Conservation (phyloP, 2,797 vertebrate species). For the Platyrinchus mystaceus region DNA sequence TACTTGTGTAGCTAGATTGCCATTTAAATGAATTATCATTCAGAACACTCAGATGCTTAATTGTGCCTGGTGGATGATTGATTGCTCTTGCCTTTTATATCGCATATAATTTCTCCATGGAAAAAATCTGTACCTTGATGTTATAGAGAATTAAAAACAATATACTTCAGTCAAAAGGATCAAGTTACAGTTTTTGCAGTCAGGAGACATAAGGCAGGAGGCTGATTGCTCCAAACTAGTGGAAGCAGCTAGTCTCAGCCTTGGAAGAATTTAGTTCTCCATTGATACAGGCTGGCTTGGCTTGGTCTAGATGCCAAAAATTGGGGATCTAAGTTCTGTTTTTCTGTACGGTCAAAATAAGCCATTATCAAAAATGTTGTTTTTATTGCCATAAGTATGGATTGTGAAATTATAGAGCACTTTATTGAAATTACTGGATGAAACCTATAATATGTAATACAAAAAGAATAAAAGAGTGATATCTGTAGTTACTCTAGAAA, state of each 20-base stretch:
- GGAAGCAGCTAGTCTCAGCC: background rate
- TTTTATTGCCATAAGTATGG: background rate
- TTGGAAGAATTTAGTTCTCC: background rate
- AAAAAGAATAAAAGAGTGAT: background rate
- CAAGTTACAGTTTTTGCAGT: background rate
- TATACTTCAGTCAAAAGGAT: background rate
- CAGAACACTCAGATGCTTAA: background rate
- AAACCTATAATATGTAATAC: background rate
- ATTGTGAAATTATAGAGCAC: background rate
- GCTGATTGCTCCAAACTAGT: background rate
- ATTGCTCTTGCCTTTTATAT: background rate
- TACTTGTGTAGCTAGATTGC: background rate
- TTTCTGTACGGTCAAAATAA: background rate
- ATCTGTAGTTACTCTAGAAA: background rate
- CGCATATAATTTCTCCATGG: background rate
- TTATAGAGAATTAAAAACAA: background rate
- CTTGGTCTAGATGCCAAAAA: background rate
- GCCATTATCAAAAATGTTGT: background rate
- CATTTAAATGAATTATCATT: background rate
- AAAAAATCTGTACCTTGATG: background rate
- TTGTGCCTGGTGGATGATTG: background rate
- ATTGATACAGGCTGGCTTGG: background rate
- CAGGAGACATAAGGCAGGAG: background rate
- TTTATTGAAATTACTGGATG: background rate
- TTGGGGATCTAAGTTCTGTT: background rate